Base-by-base conservation (phyloP, 2,113 vertebrate genomes). In the Pseudorectes ferrugineus region DNA sequence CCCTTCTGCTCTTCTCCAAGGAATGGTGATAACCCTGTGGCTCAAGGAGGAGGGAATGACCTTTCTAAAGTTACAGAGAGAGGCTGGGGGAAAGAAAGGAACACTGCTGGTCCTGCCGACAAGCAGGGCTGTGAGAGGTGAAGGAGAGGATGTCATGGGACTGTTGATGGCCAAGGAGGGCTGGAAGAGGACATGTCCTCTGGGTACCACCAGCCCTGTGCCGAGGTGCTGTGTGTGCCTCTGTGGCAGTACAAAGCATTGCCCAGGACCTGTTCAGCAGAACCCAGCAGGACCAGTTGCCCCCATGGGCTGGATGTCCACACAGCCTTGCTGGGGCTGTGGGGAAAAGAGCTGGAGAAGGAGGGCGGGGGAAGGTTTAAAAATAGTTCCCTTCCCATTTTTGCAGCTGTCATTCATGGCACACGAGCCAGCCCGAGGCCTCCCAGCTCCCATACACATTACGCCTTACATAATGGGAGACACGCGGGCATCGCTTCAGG, bases 11-110 rank as follows among this genome's bases (percentile, higher is more conserved):
- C 54, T 80, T 78, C 28, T 58, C 20, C 2, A 13, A 80, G 83
- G 85, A 86, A 81, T 3, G 71, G 68, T 2, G 31, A 81, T 86
- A 90, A 92, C 63, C 51, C 75, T 23, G 19, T 4, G 3, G 63
- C 88, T 96, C 26, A 7, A 62, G 35, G 35, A 93, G 77, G 40
- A 83, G 54, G 40, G 89, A 80, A 52, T 94, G 97, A 95, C 95
- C 83, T 97, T 97, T 96, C 94, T 97, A 95, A 95, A 92, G 59
- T 97, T 96, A 96, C 96, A 62, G 71, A 71, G 59, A 78, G 54
- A 86, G 26, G 43, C 70, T 80, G 31, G 5, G 6, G 25, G 66
- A 22, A 59, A 65, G 80, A 63, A 51, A 51, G 55, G 57, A 71
- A 58, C 63, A 79, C 26, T 15, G 35, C 2, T 1, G 33, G 33